These are phyloP conservation scores for Helarctos malayanus DNA, from an alignment of 2,797 vertebrate genomes.

Conservation along the genomic window DNA sequence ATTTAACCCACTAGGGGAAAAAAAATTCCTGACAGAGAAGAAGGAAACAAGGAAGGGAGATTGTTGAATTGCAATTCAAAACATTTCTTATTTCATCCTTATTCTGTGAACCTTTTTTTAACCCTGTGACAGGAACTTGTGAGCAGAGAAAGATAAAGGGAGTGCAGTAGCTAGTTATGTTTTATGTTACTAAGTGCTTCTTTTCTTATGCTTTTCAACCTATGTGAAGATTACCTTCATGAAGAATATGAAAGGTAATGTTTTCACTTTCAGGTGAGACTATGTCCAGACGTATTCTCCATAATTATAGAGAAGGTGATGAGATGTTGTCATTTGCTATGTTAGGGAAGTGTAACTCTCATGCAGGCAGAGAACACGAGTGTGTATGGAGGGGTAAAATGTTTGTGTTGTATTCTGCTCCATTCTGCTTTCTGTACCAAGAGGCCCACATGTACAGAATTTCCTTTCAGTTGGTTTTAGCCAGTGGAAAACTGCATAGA, in stretches of 20 bases:
- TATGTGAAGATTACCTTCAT: neutral
- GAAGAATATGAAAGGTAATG: neutral
- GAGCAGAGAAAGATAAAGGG: neutral
- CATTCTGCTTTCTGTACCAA: neutral
- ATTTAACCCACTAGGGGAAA: neutral
- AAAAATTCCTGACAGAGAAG: neutral
- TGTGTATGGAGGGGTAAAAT: neutral
- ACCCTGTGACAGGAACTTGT: neutral
- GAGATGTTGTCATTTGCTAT: neutral
- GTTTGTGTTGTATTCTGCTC: too few species aligned
- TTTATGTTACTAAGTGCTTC: neutral
- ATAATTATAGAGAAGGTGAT: neutral
- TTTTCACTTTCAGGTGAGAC: neutral
- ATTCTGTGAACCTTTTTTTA: neutral
- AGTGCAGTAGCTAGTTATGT: neutral
- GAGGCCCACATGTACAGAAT: neutral
- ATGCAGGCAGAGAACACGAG: neutral
- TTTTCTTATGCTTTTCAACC: neutral
- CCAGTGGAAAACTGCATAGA: neutral
- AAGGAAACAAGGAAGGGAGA: neutral
- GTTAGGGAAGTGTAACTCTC: neutral
- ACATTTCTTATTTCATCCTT: neutral
- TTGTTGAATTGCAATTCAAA: constrained; percentile 2
- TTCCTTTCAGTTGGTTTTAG: neutral
- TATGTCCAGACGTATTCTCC: neutral